These are phyloP conservation scores for Manduca sexta DNA, from an alignment of 1,140 invertebrate genomes.

Conservation along the genomic window DNA sequence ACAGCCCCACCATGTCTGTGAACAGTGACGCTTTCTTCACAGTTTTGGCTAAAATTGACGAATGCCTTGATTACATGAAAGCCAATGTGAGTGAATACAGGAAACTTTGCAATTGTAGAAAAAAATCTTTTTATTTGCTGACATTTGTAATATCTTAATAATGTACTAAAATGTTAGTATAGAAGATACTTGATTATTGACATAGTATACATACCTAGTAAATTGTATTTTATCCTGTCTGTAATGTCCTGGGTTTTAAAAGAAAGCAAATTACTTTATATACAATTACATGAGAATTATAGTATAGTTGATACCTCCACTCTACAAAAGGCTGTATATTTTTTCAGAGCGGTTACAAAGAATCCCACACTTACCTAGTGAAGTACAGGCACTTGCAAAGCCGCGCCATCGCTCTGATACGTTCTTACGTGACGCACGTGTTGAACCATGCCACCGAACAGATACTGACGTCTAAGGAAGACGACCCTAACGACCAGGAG, in stretches of 20 bases:
- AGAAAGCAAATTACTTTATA: too few relatives aligned
- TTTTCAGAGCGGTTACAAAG: slow-evolving; percentile 70
- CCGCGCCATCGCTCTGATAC: slow-evolving; percentile 85
- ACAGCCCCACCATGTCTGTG: slow-evolving; percentile 85
- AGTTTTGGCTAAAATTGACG: slow-evolving; percentile 88
- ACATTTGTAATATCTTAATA: too few relatives aligned
- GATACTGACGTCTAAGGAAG: slow-evolving; percentile 74
- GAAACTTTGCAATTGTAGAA: too few relatives aligned
- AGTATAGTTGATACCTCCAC: too few relatives aligned
- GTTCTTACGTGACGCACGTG: slow-evolving; percentile 82
- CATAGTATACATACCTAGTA: too few relatives aligned
- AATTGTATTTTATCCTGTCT: too few relatives aligned
- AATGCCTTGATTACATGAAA: slow-evolving; percentile 89
- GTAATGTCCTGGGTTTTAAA: too few relatives aligned
- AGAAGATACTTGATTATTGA: too few relatives aligned
- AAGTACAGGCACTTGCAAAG: slow-evolving; percentile 87
- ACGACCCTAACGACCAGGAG: slow-evolving; percentile 57
- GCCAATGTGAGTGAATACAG: slow-evolving; percentile 82
- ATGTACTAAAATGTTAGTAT: too few relatives aligned
- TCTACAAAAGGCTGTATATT: too few relatives aligned
- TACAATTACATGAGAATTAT: too few relatives aligned
- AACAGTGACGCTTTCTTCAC: slow-evolving; percentile 88
- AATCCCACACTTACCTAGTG: slow-evolving; percentile 80
- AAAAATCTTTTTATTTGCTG: too few relatives aligned
- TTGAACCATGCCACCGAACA: slow-evolving; percentile 86